Conservation (phyloP, 2,888 invertebrate genomes). For the Caenorhabditis plicata region DNA sequence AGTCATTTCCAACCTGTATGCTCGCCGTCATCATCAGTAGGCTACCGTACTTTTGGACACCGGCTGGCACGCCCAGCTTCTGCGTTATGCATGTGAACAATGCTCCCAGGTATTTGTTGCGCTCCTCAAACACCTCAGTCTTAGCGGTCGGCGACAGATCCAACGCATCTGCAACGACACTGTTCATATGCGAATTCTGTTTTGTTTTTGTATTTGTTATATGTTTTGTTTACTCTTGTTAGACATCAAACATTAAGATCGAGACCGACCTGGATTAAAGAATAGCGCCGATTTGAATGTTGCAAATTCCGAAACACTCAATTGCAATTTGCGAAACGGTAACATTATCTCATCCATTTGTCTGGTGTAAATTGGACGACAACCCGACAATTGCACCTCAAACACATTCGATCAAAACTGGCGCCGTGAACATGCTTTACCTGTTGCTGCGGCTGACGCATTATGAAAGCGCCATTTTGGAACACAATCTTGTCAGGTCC, state of each 20-base stretch:
- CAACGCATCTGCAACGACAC: slow-evolving; percentile 50
- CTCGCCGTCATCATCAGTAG: slow-evolving; percentile 56
- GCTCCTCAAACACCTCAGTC: slow-evolving; percentile 53
- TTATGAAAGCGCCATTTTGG: slow-evolving; percentile 63
- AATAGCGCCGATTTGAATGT: slow-evolving; percentile 63
- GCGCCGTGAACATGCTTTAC: slow-evolving; percentile 7
- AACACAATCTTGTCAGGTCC: slow-evolving; percentile 65
- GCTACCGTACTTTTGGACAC: slow-evolving; percentile 52
- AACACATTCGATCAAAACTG: neutral
- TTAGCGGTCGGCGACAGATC: slow-evolving; percentile 56
- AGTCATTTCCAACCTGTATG: slow-evolving; percentile 38
- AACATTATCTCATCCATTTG: slow-evolving; percentile 66
- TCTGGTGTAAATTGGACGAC: slow-evolving; percentile 62
- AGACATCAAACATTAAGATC: too few relatives aligned
- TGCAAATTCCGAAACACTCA: slow-evolving; percentile 59
- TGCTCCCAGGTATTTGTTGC: slow-evolving; percentile 60
- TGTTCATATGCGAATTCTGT: neutral
- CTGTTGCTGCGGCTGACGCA: slow-evolving; percentile 61
- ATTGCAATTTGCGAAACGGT: slow-evolving; percentile 53
- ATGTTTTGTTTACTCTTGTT: neutral
- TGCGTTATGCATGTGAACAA: slow-evolving; percentile 57
- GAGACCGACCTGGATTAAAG: slow-evolving; percentile 59
- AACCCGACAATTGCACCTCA: slow-evolving; percentile 62
- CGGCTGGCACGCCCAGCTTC: slow-evolving; percentile 44
- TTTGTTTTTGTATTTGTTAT: neutral